Evolutionary conservation across 2,888 invertebrate genomes (phyloP).

Genomic region (Lasiommata megera): DNA sequence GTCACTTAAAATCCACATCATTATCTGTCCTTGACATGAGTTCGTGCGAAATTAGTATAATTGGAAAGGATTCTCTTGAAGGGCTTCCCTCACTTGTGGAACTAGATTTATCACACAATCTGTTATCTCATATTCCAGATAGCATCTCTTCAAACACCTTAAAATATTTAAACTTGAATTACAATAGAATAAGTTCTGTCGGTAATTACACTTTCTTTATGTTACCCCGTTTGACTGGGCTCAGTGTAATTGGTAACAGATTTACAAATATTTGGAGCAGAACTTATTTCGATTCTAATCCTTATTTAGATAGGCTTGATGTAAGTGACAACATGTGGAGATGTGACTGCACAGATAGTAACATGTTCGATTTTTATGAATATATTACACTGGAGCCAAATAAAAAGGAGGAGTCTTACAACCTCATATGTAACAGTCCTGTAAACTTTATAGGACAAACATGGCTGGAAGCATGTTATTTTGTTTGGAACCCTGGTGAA

Average conservation of each 20-base stretch:
- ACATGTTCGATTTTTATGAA: conserved; percentile 83
- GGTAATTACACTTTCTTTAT: conserved; percentile 83
- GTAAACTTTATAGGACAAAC: conserved; percentile 81
- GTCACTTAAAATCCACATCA: conserved; percentile 81
- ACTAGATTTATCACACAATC: conserved; percentile 85
- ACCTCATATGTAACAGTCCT: conserved; percentile 85
- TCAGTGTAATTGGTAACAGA: conserved; percentile 87
- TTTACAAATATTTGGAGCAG: conserved; percentile 83
- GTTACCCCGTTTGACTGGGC: conserved; percentile 80
- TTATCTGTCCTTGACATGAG: conserved; percentile 83
- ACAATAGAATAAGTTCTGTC: conserved; percentile 82
- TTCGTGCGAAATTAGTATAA: conserved; percentile 83
- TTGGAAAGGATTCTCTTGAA: conserved; percentile 80
- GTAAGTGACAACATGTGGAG: conserved; percentile 89
- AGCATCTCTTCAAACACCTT: conserved; percentile 82
- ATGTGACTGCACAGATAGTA: conserved; percentile 84
- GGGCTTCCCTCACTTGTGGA: conserved; percentile 81
- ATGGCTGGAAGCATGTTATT: conserved; percentile 86
- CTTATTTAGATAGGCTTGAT: conserved; percentile 80
- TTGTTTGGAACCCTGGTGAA: conserved; percentile 79
- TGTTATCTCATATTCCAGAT: conserved; percentile 83
- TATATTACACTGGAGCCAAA: conserved; percentile 81
- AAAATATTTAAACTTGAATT: conserved; percentile 81
- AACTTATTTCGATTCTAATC: conserved; percentile 82
- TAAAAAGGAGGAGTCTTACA: conserved; percentile 73